Evolutionary conservation across 1,140 invertebrate genomes (phyloP), one percentile per base, ranked within the genome.

Genomic region (Drosophila quadrilineata): DNA sequence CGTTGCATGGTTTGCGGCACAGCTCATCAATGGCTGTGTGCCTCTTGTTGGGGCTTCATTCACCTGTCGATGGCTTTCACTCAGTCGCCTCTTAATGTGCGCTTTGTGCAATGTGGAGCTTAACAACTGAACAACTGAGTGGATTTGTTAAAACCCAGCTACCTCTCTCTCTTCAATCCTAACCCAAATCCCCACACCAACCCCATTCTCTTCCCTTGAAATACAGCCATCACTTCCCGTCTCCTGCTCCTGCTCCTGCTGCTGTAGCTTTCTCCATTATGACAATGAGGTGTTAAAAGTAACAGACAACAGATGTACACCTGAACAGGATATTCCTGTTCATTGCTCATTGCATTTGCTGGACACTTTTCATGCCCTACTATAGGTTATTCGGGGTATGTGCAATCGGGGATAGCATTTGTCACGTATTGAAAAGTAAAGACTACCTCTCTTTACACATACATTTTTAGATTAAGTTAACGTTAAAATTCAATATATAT

Each of bases 231-330:
- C n/a, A n/a, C n/a, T n/a, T n/a, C n/a, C n/a, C n/a, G n/a, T n/a
- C n/a, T n/a, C n/a, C n/a, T n/a, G n/a, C n/a, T n/a, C n/a, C n/a
- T n/a, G n/a, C n/a, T n/a, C n/a, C n/a, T n/a, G n/a, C n/a, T n/a
- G n/a, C n/a, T n/a, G n/a, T n/a, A n/a, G 17, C 9, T 9, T 22
- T 4, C 35, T 10, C 57, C 29, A 29, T 53, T 24, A 43, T 68
- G 75, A 56, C 54, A 46, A 65, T 60, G 40, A 70, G 71, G 70
- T 70, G 75, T 70, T 60, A 57, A n/a, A 66, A 41, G 65, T 52
- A 69, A 38, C 74, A 43, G 48, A 77, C 40, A 48, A 68, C 74
- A 76, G 74, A 76, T 72, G 54, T 54, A 43, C n/a, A n/a, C n/a
- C n/a, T n/a, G n/a, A n/a, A n/a, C n/a, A n/a, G n/a, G n/a, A n/a